A percentile compares a stretch with the other conserved stretches of the same genome.
Conservation (phyloP, 1,140 invertebrate species). For the Drosophila sucinea region DNA sequence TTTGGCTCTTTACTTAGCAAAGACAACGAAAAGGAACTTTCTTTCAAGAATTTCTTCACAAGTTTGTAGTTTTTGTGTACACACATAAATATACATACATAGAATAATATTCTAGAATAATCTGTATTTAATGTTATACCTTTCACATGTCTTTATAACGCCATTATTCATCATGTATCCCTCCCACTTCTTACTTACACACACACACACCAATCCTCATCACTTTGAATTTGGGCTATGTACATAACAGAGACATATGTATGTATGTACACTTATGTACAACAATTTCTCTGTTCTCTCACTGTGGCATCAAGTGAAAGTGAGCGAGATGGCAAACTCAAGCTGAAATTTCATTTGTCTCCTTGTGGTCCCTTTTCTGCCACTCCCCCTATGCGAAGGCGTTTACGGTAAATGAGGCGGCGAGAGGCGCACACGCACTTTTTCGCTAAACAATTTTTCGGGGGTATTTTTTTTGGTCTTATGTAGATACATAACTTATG, state of each 20-base stretch:
- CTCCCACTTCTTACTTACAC: neutral
- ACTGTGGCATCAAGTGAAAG: slow-evolving; percentile 61
- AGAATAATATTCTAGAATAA: too few relatives aligned
- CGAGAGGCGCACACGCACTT: slow-evolving; percentile 68
- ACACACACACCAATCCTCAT: slow-evolving; percentile 6
- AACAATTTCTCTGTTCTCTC: slow-evolving; percentile 26
- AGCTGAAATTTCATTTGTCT: slow-evolving; percentile 72
- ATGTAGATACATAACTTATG: slow-evolving; percentile 6
- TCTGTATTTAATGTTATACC: too few relatives aligned
- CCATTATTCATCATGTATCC: neutral
- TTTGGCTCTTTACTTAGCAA: too few relatives aligned
- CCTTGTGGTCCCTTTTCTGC: slow-evolving; percentile 38
- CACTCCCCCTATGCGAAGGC: slow-evolving; percentile 16
- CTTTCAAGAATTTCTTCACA: too few relatives aligned
- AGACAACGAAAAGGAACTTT: too few relatives aligned
- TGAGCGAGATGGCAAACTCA: slow-evolving; percentile 59
- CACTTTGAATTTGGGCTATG: slow-evolving; percentile 24
- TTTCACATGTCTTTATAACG: neutral
- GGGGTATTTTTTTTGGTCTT: slow-evolving; percentile 58
- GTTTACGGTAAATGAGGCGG: slow-evolving; percentile 8
- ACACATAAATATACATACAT: too few relatives aligned
- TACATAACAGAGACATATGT: neutral
- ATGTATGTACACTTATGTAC: neutral
- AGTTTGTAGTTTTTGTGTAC: too few relatives aligned
- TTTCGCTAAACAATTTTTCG: slow-evolving; percentile 52